A percentile compares a stretch with the other conserved stretches of the same genome.
phyloP scores from a whole-genome alignment of 92 coral and sea anemone genomes.

The Siderastrea siderea region DNA sequence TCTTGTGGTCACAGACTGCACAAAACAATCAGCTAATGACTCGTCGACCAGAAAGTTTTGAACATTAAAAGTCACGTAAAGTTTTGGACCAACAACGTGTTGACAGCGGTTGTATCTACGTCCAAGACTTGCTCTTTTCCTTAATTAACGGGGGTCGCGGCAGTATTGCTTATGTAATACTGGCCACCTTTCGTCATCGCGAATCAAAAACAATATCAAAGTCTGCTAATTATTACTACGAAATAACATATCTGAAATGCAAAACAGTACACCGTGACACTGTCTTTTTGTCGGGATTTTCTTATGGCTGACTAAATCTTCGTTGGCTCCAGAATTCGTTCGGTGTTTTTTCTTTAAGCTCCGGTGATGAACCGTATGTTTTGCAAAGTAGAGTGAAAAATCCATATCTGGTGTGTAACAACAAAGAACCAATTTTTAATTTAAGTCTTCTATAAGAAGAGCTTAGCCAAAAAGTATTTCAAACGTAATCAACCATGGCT shows the following conservation, averaged over 20 bases:
- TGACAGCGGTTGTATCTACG: not conserved
- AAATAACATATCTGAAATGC: conserved; percentile 16
- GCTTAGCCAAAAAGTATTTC: too few relatives aligned
- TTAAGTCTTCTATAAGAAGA: too few relatives aligned
- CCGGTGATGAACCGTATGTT: not conserved
- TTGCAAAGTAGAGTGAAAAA: too few relatives aligned
- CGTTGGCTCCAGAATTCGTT: not conserved
- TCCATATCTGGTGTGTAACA: too few relatives aligned
- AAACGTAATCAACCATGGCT: not conserved
- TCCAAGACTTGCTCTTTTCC: not conserved
- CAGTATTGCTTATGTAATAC: not conserved
- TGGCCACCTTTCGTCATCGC: not conserved
- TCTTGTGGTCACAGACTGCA: conserved; percentile 24
- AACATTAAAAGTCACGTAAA: conserved; percentile 18
- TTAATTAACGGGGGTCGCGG: not conserved
- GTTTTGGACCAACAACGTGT: not conserved
- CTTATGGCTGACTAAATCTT: too few relatives aligned
- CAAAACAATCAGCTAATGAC: not conserved
- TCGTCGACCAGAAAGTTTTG: conserved; percentile 18
- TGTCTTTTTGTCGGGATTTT: not conserved
- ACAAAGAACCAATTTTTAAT: too few relatives aligned
- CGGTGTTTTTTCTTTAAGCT: not conserved
- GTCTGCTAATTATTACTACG: conserved; percentile 24
- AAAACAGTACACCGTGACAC: not conserved
- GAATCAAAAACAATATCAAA: conserved; percentile 24